Conservation (phyloP, 23 tunicate species). For the Diplosoma virens region DNA sequence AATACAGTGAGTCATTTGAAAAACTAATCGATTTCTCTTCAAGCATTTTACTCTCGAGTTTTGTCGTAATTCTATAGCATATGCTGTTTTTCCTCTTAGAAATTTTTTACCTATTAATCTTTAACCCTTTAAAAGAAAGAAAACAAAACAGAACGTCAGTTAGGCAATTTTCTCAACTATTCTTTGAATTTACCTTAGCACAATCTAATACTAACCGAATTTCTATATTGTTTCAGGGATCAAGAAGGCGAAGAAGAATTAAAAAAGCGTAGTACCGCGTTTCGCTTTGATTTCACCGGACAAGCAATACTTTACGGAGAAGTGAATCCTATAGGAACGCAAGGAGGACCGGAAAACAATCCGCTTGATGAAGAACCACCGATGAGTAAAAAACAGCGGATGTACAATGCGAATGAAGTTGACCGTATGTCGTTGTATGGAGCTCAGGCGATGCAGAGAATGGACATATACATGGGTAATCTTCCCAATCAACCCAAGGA, state of each 20-base stretch:
- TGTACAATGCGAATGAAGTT: conserved; percentile 9
- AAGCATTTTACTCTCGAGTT: too few relatives aligned
- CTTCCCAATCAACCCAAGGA: conserved; percentile 47
- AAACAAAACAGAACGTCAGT: too few relatives aligned
- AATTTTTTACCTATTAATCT: too few relatives aligned
- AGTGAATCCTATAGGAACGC: conserved; percentile 78
- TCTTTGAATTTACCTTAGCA: too few relatives aligned
- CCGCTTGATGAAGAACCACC: conserved; percentile 31
- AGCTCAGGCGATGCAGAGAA: conserved; percentile 72
- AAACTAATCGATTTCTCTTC: too few relatives aligned
- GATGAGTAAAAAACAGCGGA: conserved; percentile 2
- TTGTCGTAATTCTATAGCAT: too few relatives aligned
- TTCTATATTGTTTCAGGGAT: conserved; percentile 65
- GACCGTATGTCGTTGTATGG: conserved; percentile 69
- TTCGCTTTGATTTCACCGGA: conserved; percentile 96
- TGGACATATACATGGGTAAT: conserved; percentile 71
- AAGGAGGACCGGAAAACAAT: conserved; percentile 57
- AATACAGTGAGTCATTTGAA: conserved; percentile 65
- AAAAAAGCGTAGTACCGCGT: conserved; percentile 68
- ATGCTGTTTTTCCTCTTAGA: too few relatives aligned
- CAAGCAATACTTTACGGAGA: conserved; percentile 85
- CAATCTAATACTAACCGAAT: background rate
- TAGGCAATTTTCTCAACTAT: too few relatives aligned
- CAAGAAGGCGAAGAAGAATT: conserved; percentile 94
- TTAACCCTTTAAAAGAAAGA: too few relatives aligned